Conservation (phyloP, 2,888 invertebrate genomes). For the Ennomos quercinarius region DNA sequence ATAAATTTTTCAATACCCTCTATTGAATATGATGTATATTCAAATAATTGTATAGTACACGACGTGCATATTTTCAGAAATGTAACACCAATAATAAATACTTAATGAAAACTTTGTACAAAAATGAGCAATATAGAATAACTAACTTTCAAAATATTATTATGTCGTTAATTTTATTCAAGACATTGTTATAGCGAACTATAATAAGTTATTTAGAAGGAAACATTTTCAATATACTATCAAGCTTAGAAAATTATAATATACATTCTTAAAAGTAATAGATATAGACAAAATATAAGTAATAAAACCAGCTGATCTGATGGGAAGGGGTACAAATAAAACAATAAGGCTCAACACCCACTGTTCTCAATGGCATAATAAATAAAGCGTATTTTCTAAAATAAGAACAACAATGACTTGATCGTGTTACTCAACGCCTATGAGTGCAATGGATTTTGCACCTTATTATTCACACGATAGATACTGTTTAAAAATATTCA, state of each 20-base stretch:
- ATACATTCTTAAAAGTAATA: slow-evolving; percentile 42
- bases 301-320: slow-evolving; percentile 77
- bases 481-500: slow-evolving; percentile 48
- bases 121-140: slow-evolving; percentile 84
- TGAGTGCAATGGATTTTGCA: slow-evolving; percentile 6
- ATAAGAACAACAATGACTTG: not conserved
- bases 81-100: slow-evolving; percentile 83
- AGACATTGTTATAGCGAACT: slow-evolving; percentile 73
- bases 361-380: slow-evolving; percentile 5
- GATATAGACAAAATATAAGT: slow-evolving; percentile 45
- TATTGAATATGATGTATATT: slow-evolving; percentile 59
- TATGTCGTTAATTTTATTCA: slow-evolving; percentile 75
- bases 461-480: slow-evolving; percentile 9
- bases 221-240: slow-evolving; percentile 54
- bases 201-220: slow-evolving; percentile 68
- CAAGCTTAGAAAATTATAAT: slow-evolving; percentile 57
- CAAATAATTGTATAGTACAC: slow-evolving; percentile 68
- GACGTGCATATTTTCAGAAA: slow-evolving; percentile 73
- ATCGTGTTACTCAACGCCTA: not conserved
- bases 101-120: slow-evolving; percentile 83
- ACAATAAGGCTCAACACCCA: slow-evolving; percentile 23
- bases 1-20: slow-evolving; percentile 58
- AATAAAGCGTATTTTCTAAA: too few species aligned
- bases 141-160: slow-evolving; percentile 64
- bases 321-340: slow-evolving; percentile 76